These are phyloP conservation scores for Tringa solitaria DNA, from an alignment of 2,113 vertebrate genomes.

Conservation along the genomic window DNA sequence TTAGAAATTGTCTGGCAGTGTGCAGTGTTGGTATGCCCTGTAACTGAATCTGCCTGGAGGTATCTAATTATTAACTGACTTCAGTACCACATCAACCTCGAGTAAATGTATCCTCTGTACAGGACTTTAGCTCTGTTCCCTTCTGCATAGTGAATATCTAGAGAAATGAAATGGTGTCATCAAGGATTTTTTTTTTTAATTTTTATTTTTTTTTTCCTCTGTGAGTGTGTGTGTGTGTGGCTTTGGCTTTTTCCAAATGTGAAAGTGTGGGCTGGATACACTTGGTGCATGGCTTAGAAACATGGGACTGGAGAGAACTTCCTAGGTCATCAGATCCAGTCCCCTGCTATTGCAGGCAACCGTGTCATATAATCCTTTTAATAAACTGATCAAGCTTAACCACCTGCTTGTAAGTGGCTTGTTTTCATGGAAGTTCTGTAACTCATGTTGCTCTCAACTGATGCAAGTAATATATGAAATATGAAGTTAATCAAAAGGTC, in stretches of 20 bases:
- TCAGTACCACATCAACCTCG: slow-evolving; percentile 65
- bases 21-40: slow-evolving; percentile 66
- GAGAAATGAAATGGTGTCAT: slow-evolving; percentile 53
- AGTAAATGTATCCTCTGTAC: slow-evolving; percentile 67
- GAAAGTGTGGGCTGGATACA: slow-evolving; percentile 65
- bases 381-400: slow-evolving; percentile 71
- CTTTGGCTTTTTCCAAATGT: slow-evolving; percentile 65
- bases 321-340: slow-evolving; percentile 68
- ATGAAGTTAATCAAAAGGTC: slow-evolving; percentile 71
- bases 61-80: slow-evolving; percentile 72
- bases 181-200: neutral
- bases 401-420: slow-evolving; percentile 72
- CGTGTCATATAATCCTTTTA: slow-evolving; percentile 68
- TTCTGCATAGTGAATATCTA: slow-evolving; percentile 61
- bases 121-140: slow-evolving; percentile 63
- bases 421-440: slow-evolving; percentile 70
- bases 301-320: slow-evolving; percentile 67
- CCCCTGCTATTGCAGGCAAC: slow-evolving; percentile 68
- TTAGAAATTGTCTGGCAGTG: slow-evolving; percentile 66
- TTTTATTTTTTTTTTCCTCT: neutral
- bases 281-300: slow-evolving; percentile 66
- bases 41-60: slow-evolving; percentile 71
- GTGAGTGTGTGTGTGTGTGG: slow-evolving; percentile 25
- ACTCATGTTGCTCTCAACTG: slow-evolving; percentile 63
- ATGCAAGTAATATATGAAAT: slow-evolving; percentile 68